Percentiles rank a stretch among this genome's conserved stretches.
Conservation (phyloP, 2,113 vertebrate genomes). For the Rattus norvegicus region DNA sequence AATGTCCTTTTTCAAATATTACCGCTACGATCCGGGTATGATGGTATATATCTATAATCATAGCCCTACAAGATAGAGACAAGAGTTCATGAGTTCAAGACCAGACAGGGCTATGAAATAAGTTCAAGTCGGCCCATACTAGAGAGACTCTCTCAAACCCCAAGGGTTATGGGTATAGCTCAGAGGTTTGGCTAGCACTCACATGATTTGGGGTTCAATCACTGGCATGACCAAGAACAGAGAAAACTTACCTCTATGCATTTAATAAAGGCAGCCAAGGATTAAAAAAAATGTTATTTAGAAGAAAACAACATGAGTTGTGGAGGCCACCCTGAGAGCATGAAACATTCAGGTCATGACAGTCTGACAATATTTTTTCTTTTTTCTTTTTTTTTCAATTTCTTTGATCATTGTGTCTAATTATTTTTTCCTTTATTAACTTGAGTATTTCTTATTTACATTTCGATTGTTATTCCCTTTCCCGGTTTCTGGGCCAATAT, state of each 20-base stretch:
- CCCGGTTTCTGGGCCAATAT: too few species aligned
- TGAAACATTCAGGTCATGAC: background rate
- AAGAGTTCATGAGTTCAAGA: background rate
- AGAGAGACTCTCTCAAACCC: background rate
- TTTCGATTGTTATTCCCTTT: too few species aligned
- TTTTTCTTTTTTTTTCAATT: background rate
- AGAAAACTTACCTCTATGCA: background rate
- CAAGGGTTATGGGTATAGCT: background rate
- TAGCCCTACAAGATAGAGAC: background rate
- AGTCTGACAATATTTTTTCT: background rate
- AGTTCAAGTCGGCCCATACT: background rate
- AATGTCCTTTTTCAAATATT: slow-evolving; percentile 19
- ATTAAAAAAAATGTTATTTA: slow-evolving; percentile 30
- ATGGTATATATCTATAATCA: background rate
- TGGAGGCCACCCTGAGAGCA: background rate
- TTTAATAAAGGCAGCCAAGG: background rate
- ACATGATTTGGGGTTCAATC: background rate
- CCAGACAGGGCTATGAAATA: background rate
- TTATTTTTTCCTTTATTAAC: too few species aligned
- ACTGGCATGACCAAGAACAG: background rate
- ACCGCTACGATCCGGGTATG: background rate
- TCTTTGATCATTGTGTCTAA: too few species aligned
- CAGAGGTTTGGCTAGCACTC: background rate
- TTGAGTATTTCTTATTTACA: too few species aligned
- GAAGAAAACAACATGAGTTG: background rate